These are phyloP conservation scores for Aphelinus certus DNA, from an alignment of 1,140 invertebrate species.

Conservation along the genomic window DNA sequence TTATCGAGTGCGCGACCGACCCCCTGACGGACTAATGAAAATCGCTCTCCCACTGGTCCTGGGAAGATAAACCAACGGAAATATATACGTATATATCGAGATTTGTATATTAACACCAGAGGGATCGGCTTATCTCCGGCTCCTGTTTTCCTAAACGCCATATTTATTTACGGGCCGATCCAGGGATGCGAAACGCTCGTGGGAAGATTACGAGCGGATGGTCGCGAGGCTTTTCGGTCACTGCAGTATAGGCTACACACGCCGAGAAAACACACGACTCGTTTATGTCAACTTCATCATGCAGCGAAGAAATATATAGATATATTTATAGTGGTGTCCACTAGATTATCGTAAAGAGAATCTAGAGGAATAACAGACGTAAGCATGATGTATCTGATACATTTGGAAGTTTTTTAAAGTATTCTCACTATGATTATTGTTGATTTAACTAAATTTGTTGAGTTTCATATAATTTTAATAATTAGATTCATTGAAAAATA, in stretches of 20 bases:
- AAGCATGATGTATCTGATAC: too few relatives aligned
- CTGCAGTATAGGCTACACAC: neutral
- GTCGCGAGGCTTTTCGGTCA: too few relatives aligned
- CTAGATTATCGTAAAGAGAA: too few relatives aligned
- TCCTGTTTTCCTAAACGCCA: neutral
- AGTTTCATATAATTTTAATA: too few relatives aligned
- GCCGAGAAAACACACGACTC: neutral
- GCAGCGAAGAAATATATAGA: too few relatives aligned
- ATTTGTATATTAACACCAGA: neutral
- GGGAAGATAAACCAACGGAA: constrained; percentile 36
- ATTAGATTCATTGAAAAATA: too few relatives aligned
- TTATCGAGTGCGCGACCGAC: constrained; percentile 13
- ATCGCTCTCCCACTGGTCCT: constrained; percentile 18
- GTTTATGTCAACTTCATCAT: too few relatives aligned
- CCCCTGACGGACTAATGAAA: constrained; percentile 30
- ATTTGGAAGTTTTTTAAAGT: too few relatives aligned
- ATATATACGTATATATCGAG: constrained; percentile 21
- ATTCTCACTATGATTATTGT: too few relatives aligned
- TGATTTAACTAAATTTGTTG: too few relatives aligned
- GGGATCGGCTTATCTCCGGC: neutral
- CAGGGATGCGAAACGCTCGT: neutral
- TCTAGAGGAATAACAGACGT: too few relatives aligned
- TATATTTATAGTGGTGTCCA: too few relatives aligned
- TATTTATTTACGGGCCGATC: constrained; percentile 19
- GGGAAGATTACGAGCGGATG: constrained; percentile 8